Base-by-base conservation (phyloP, 2,113 vertebrate species). In the Cyanistes caeruleus region DNA sequence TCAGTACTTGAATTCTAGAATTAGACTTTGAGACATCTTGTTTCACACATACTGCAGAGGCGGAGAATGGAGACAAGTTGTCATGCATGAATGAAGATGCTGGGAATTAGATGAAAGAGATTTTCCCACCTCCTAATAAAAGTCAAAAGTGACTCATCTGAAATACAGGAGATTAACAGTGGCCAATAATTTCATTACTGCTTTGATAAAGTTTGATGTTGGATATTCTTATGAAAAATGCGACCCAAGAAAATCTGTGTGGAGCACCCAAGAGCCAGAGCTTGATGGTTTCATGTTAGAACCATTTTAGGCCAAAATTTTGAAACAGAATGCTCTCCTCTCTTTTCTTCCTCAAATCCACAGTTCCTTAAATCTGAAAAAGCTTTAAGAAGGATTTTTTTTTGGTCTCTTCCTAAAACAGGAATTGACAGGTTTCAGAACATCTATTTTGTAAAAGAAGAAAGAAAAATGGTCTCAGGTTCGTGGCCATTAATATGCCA, bases 111-210 rank as follows among this genome's bases (percentile, higher is more conserved):
- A 97, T 85, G 89, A 98, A 96, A 97, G 93, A 97, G 82, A 76
- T 83, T 97, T 97, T 95, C 88, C 88, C 92, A 95, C 96, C 94
- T 95, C 92, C 93, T 96, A 95, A 97, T 97, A 95, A 96, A 97
- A 97, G 87, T 97, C 95, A 97, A 70, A 94, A 97, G 77, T 97
- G 93, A 97, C 80, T 98, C 97, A 97, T 97, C 77, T 94, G 94
- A 96, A 98, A 94, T 59, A 67, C 84, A 92, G 85, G 90, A 96
- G 92, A 95, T 96, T 94, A 97, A 79, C 96, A 93, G 90, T 95
- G 89, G 68, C 95, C 91, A 93, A 74, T 96, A 91, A 95, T 96
- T 85, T 97, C 95, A 82, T 90, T 93, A 27, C 18, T 70, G 84
- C 67, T 91, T 97, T 93, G 56, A 86, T 94, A 35, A 70, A 67